These are phyloP conservation scores for Kudoa iwatai DNA, from an alignment of 30 jellyfish, hydroid and myxozoan species.

Conservation along the genomic window DNA sequence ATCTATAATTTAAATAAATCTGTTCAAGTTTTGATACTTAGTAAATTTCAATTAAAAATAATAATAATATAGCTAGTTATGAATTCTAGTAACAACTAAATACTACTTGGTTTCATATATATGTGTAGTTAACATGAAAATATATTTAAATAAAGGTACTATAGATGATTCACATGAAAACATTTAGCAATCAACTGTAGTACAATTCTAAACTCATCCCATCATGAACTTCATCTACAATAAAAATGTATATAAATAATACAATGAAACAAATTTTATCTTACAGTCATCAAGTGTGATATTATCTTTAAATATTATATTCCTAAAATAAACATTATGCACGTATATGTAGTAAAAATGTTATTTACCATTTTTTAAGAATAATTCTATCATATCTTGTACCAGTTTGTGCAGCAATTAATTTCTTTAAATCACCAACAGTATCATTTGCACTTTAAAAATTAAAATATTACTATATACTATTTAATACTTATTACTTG, in stretches of 20 bases:
- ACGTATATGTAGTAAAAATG: background rate
- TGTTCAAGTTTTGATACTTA: too few species aligned
- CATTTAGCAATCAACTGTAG: too few species aligned
- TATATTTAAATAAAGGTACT: too few species aligned
- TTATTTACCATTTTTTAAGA: constrained; percentile 40
- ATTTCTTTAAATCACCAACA: constrained; percentile 37
- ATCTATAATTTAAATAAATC: too few species aligned
- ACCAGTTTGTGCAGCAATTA: constrained; percentile 89
- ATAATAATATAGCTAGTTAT: too few species aligned
- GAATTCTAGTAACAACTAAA: too few species aligned
- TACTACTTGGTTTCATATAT: too few species aligned
- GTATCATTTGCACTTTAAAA: constrained; percentile 42
- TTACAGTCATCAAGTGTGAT: constrained; percentile 38
- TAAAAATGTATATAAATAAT: background rate
- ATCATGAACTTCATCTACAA: constrained; percentile 39
- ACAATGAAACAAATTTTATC: background rate
- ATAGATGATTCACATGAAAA: too few species aligned
- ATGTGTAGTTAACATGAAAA: too few species aligned
- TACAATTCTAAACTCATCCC: constrained; percentile 61
- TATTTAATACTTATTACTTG: constrained; percentile 31
- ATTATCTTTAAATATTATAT: constrained; percentile 51
- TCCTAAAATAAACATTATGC: constrained; percentile 10
- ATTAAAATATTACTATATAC: background rate
- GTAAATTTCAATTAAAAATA: too few species aligned
- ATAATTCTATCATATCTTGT: constrained; percentile 40